phyloP scores from a whole-genome alignment of 2,888 invertebrate genomes.

The Portevinia maculata region DNA sequence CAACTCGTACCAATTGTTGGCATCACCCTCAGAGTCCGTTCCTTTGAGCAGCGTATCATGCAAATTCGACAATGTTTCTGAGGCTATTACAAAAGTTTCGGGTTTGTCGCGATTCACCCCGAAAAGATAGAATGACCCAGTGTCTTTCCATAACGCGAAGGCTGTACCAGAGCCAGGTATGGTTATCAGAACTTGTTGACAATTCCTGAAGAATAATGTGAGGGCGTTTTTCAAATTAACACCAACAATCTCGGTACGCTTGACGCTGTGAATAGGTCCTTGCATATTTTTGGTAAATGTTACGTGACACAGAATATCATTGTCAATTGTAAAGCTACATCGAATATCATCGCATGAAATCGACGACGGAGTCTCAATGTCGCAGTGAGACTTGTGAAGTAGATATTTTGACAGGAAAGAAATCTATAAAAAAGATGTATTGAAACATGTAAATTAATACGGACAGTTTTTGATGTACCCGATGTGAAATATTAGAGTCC shows the following conservation, averaged over 20 bases:
- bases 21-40: slow-evolving; percentile 14
- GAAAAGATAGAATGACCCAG: slow-evolving; percentile 64
- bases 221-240: slow-evolving; percentile 53
- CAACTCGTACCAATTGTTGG: slow-evolving; percentile 68
- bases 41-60: slow-evolving; percentile 27
- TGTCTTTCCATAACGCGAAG: slow-evolving; percentile 74
- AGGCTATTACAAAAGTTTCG: slow-evolving; percentile 36
- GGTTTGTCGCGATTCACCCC: slow-evolving; percentile 24
- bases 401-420: slow-evolving; percentile 57
- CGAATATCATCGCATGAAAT: slow-evolving; percentile 53
- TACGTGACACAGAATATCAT: slow-evolving; percentile 65
- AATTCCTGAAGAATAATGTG: slow-evolving; percentile 44
- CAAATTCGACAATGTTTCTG: background rate
- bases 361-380: slow-evolving; percentile 3
- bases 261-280: slow-evolving; percentile 58
- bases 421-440: slow-evolving; percentile 32
- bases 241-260: slow-evolving; percentile 54
- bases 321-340: slow-evolving; percentile 68
- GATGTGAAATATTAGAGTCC: slow-evolving; percentile 60
- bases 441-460: background rate
- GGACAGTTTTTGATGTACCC: slow-evolving; percentile 31
- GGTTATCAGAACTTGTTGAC: slow-evolving; percentile 50
- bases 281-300: slow-evolving; percentile 55
- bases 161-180: slow-evolving; percentile 33
- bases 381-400: slow-evolving; percentile 47